Evolutionary conservation across 1,140 invertebrate genomes (phyloP), one percentile per base, ranked within the genome.

Genomic region (Cydia strobilella): DNA sequence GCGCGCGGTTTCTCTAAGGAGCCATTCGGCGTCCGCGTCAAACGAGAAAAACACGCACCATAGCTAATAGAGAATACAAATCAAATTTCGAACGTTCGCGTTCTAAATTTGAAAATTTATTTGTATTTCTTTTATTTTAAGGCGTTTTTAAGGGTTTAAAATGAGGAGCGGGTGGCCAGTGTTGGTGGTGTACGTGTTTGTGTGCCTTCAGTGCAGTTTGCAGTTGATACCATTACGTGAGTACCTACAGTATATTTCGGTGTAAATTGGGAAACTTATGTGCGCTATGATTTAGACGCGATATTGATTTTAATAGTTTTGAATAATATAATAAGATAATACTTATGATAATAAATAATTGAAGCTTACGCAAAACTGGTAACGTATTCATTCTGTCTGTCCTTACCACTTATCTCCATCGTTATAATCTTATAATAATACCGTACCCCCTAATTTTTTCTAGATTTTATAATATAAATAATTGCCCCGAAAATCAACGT

Each of bases 181-280:
- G 31, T 62, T 87, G 20, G 66, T 86, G 0, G 76, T 85, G 71
- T 75, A 42, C 31, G 27, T 90, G 71, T 87, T 78, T 84, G 71
- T 83, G 63, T 84, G 83, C 73, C 77, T 84, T 13, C 85, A 87
- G 51, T 80, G 79, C 39, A 88, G 86, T 59, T 75, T 86, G 45
- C 87, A 91, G 72, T 76, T 91, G 74, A 75, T 91, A 7, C 90
- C 88, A 25, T 84, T 91, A 75, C 90, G 90, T 91, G 80, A 91
- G 90, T 90, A 77, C 20, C 15, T 9, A n/a, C 10, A 71, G 76
- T 54, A 74, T 76, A n/a, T 69, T 75, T 77, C 23, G 65, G 71
- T 74, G 66, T 74, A 35, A 18, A 69, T 2, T 27, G 25, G 63
- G 25, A 63, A 25, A 63, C 20, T 15, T 13, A 1, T 23, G 1